Conservation (phyloP, 2,797 vertebrate genomes). For the Nasua narica region DNA sequence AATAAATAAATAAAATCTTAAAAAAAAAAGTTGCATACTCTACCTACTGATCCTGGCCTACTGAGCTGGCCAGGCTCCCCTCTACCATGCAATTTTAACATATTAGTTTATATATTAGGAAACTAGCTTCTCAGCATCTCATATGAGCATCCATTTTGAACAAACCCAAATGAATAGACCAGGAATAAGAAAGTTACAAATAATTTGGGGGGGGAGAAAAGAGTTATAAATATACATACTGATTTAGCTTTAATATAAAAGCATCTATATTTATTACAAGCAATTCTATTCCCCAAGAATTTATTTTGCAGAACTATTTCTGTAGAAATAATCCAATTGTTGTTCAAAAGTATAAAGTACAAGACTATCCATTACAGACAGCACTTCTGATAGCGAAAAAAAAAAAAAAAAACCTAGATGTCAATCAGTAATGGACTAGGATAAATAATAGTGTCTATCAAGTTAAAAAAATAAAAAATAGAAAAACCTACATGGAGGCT, state of each 20-base stretch:
- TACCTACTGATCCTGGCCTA: not conserved
- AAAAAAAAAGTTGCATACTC: not conserved
- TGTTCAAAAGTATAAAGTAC: not conserved
- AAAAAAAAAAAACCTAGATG: not conserved
- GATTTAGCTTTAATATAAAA: not conserved
- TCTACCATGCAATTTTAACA: not conserved
- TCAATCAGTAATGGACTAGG: not conserved
- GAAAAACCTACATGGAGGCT: not conserved
- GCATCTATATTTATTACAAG: not conserved
- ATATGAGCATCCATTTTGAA: not conserved
- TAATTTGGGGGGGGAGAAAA: too few relatives aligned
- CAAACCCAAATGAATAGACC: not conserved
- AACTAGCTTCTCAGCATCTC: not conserved
- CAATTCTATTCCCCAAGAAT: not conserved
- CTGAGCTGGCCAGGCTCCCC: not conserved
- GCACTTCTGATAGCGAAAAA: not conserved
- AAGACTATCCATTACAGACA: not conserved
- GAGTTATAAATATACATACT: not conserved
- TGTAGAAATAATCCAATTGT: not conserved
- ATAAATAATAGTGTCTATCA: not conserved
- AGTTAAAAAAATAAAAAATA: not conserved
- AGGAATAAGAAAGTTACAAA: not conserved
- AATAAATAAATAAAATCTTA: too few relatives aligned
- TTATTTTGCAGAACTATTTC: not conserved
- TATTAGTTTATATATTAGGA: not conserved